Conservation (phyloP, 2,113 vertebrate genomes). For the Monopterus albus region DNA sequence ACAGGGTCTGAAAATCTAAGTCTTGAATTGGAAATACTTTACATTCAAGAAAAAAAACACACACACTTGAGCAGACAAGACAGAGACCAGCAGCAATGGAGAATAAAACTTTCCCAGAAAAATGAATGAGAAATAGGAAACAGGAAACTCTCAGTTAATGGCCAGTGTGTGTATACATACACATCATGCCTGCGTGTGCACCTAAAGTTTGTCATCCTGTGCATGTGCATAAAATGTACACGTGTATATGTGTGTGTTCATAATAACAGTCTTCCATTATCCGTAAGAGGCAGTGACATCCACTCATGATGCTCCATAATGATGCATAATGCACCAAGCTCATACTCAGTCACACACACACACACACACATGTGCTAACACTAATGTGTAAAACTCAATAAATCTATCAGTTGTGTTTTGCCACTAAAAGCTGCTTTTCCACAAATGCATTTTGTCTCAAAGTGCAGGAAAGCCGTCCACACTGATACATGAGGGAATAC, state of each 20-base stretch:
- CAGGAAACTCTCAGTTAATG: slow-evolving; percentile 10
- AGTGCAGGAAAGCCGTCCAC: slow-evolving; percentile 61
- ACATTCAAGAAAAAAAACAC: neutral
- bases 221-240: neutral
- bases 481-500: neutral
- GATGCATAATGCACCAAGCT: slow-evolving; percentile 56
- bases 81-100: slow-evolving; percentile 4
- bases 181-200: neutral
- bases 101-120: slow-evolving; percentile 26
- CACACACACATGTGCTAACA: slow-evolving; percentile 16
- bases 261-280: slow-evolving; percentile 63
- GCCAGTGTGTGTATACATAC: neutral
- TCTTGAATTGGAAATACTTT: neutral
- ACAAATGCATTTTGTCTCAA: slow-evolving; percentile 70
- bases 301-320: slow-evolving; percentile 62
- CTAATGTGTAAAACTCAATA: slow-evolving; percentile 74
- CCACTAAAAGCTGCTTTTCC: slow-evolving; percentile 72
- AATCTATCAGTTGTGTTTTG: slow-evolving; percentile 68
- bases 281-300: slow-evolving; percentile 64
- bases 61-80: neutral
- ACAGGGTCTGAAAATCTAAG: neutral
- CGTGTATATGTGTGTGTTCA: neutral
- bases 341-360: neutral
- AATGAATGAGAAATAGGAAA: slow-evolving; percentile 48
- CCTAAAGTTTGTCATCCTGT: neutral